Evolutionary conservation across 2,888 invertebrate genomes (phyloP), one percentile per base, ranked within the genome.

Genomic region (Campoplex capitator): DNA sequence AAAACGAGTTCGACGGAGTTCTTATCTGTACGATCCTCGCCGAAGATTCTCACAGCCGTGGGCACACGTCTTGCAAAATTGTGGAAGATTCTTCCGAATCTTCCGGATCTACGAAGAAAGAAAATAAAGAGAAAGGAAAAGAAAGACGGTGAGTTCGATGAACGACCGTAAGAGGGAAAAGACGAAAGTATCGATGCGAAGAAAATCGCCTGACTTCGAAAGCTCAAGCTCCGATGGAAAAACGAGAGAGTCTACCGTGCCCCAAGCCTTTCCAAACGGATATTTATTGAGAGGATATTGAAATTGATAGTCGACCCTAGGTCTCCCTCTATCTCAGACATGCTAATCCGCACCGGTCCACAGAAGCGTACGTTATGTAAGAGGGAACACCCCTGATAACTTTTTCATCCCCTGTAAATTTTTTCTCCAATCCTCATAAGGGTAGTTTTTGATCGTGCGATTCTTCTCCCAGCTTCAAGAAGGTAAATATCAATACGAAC

Each of bases 241-340:
- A 85, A 85, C 56, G 73, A 67, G 58, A 68, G 71, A 77, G 67
- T 68, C 78, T 42, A 9, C 28, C 77, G 48, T 73, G 70, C 73
- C 85, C 85, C 85, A 76, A 74, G 74, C 77, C 77, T 67, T 88
- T 90, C 92, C 91, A 91, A 91, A 92, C 91, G 92, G 91, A 92
- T 92, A 92, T 92, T 92, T 92, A 92, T 92, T 91, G 92, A 91
- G 90, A 90, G 92, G 91, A 92, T 92, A 92, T 92, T 92, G 92
- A 92, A 92, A 92, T 92, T 91, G 92, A 92, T 92, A 90, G 92
- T 56, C 78, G 89, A 89, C 71, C 84, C 65, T 73, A 13, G 35
- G 62, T 62, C 78, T 76, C 73, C 65, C 71, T 78, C 81, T 91
- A 91, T 91, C 91, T 92, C 91, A 91, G 92, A 92, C 92, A 92